Evolutionary conservation across 1,140 invertebrate genomes (phyloP).

Genomic region (Cydia strobilella): DNA sequence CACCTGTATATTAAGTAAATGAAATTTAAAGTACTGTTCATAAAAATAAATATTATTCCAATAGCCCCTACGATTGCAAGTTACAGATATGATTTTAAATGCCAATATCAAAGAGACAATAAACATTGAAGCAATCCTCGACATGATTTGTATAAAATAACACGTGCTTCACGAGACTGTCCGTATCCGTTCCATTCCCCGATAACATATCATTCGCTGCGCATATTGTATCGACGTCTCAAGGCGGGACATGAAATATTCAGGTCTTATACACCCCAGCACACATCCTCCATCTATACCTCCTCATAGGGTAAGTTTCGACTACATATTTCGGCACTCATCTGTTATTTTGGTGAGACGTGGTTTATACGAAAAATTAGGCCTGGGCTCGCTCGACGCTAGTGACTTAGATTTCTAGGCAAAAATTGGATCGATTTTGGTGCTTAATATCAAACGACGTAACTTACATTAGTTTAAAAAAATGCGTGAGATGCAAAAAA

Average conservation of each 20-base stretch:
- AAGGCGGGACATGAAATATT: conserved; percentile 30
- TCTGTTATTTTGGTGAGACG: neutral
- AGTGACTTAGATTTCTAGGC: neutral
- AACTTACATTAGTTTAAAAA: too few species aligned
- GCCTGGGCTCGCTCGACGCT: neutral
- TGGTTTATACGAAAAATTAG: neutral
- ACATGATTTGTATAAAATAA: conserved; percentile 25
- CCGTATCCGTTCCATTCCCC: conserved; percentile 25
- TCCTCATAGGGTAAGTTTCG: neutral
- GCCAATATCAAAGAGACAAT: conserved; percentile 5
- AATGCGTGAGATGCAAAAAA: too few species aligned
- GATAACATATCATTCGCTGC: conserved; percentile 28
- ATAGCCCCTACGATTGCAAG: neutral
- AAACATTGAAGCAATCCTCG: neutral
- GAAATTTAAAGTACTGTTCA: neutral
- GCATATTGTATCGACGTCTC: conserved; percentile 31
- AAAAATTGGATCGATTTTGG: neutral
- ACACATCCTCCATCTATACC: conserved; percentile 6
- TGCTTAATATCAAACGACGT: too few species aligned
- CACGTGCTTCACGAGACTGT: neutral
- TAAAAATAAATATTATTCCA: neutral
- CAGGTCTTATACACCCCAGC: conserved; percentile 12
- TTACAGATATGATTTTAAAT: neutral
- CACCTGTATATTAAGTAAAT: too few species aligned
- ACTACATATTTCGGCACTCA: conserved; percentile 3